Evolutionary conservation across 1,140 invertebrate genomes (phyloP), one percentile per base, ranked within the genome.

Genomic region (Steinernema feltiae): DNA sequence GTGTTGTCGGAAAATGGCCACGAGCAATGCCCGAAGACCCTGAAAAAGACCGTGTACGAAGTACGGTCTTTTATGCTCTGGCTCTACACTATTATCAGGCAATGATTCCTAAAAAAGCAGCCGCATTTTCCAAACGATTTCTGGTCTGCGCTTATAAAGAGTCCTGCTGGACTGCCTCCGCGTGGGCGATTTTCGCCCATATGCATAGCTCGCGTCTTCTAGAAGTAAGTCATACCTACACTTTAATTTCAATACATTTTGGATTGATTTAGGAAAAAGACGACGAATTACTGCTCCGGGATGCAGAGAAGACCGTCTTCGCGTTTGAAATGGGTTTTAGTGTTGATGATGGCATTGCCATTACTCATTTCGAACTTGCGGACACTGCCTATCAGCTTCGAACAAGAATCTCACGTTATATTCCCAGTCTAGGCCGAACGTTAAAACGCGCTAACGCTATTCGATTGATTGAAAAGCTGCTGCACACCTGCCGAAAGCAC

Each of bases 21-120:
- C n/a, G 74, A 48, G 3, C 21, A 18, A 18, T 18, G 7, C 15
- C 72, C 35, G 74, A 30, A 32, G 72, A 63, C 74, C 7, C 2
- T 7, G 24, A 63, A 21, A 63, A 27, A 63, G 53, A 63, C 24
- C 12, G 53, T 12, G 24, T 63, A 3, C 12, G 53, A 27, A 17
- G 53, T 27, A 63, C 30, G 21, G 30, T 76, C 17, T 76, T 71
- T 31, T 76, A 76, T 48, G 74, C 74, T 21, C 73, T 76, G 72
- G 74, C 74, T 32, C 72, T 76, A 12, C 29, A 30, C 41, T 75
- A 31, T 72, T 76, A 75, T 63, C 32, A 72, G 15, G 41, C 32
- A 24, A 75, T n/a, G 18, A 35, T 7, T 15, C n/a, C 30, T 7
- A 76, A 77, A 17, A 31, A 76, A 30, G 74, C 74, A 3, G 12